A percentile compares a stretch with the other conserved stretches of the same genome.
phyloP scores from a whole-genome alignment of 2,888 invertebrate genomes.

The Lasioglossum lativentre region DNA sequence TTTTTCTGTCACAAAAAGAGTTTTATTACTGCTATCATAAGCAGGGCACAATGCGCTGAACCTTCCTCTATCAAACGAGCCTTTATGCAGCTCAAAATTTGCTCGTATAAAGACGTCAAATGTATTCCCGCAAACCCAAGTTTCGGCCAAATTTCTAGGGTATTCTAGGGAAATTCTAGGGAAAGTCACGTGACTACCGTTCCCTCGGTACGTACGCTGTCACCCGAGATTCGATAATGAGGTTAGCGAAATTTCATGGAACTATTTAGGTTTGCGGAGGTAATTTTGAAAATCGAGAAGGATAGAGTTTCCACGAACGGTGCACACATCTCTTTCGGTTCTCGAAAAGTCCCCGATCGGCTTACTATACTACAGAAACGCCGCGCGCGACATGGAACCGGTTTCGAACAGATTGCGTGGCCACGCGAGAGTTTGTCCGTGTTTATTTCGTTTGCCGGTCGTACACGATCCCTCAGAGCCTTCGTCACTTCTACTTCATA shows the following conservation, averaged over 20 bases:
- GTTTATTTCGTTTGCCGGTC: constrained; percentile 47
- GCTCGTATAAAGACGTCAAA: too few relatives aligned
- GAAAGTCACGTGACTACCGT: too few relatives aligned
- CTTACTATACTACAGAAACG: constrained; percentile 33
- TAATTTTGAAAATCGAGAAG: not conserved
- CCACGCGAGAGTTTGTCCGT: constrained; percentile 34
- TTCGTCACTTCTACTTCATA: constrained; percentile 20
- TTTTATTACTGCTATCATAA: too few relatives aligned
- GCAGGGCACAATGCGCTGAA: too few relatives aligned
- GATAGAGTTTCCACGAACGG: constrained; percentile 21
- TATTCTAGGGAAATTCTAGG: too few relatives aligned
- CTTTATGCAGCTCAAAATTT: too few relatives aligned
- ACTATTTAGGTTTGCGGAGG: not conserved
- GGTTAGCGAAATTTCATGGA: not conserved
- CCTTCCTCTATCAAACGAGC: too few relatives aligned
- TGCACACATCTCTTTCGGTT: constrained; percentile 8
- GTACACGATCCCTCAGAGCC: constrained; percentile 22
- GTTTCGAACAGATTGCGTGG: constrained; percentile 54
- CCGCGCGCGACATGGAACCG: constrained; percentile 39
- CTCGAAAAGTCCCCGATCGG: constrained; percentile 49
- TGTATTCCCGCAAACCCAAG: too few relatives aligned
- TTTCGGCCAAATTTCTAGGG: too few relatives aligned
- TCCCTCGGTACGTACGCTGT: not conserved
- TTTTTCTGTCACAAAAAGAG: too few relatives aligned
- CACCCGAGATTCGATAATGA: not conserved